Base-by-base conservation (phyloP, 2,113 vertebrate genomes). In the Hippocampus abdominalis region DNA sequence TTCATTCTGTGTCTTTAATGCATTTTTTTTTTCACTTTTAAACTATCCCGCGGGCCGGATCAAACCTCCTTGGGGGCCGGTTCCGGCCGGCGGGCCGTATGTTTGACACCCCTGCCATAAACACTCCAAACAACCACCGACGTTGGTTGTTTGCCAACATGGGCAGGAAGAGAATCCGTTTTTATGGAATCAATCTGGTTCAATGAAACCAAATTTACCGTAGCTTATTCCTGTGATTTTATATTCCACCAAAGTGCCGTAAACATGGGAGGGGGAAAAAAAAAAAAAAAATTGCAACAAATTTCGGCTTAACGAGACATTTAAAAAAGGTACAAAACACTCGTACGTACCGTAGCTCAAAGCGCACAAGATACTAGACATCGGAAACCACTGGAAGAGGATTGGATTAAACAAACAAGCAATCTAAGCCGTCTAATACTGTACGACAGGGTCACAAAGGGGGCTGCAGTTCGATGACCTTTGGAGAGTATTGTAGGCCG, bases 201-300 rank as follows among this genome's bases (percentile, higher is more conserved):
- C 68, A 86, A 62, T 80, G 70, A 8, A 87, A 87, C 88, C 84
- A 83, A 88, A 77, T 68, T 23, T 16, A 15, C 13, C 27, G 54
- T 90, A 89, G 89, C 88, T 89, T 89, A 89, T 89, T 87, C 69
- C 54, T 75, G 81, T 88, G 83, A 88, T 78, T 80, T 79, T 77
- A 81, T 80, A 78, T 81, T 78, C 64, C 79, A 78, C 85, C 83
- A 90, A 89, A 89, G 89, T 89, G 86, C 81, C 76, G 83, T 87
- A 82, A 88, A 88, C 77, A 85, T 79, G 54, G 12, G 54, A 20
- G n/a, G n/a, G 12, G 10, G 9, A 9, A 1, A 78, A 64, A 69
- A 9, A 1, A 78, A 64, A 69, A 81, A 36, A 66, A 56, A 67
- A 39, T 71, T 60, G 48, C 15, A 69, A 73, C 49, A 25, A 64